Base-by-base conservation (phyloP, 2,113 vertebrate genomes). In the Ursus arctos region DNA sequence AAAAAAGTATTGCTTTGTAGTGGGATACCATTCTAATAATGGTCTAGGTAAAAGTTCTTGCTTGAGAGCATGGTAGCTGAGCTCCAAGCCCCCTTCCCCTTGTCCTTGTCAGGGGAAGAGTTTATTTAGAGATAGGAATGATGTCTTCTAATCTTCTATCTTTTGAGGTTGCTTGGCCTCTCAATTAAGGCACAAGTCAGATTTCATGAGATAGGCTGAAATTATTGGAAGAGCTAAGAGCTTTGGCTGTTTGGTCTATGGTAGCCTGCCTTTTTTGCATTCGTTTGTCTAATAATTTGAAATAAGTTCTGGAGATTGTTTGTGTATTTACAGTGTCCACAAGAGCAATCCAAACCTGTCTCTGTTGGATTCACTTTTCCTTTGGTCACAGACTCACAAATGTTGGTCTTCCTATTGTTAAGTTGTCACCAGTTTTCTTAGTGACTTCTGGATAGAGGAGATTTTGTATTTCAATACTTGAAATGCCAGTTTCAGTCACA, bases 121-220 rank as follows among this genome's bases (percentile, higher is more conserved):
- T 91, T 79, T 65, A 79, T 87, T 93, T 31, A 84, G 36, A 74
- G 6, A 61, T 28, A 43, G 51, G 18, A 91, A 80, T 79, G 92
- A 65, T 61, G 61, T 51, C 18, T 86, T 97, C 43, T 79, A 47
- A 92, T 84, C n/a, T 31, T n/a, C 2, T 84, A 76, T 88, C 55
- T n/a, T 88, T 47, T 79, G 80, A 67, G 11, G 8, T 92, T 87
- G 9, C 67, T 19, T 71, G 14, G 26, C 49, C 53, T 97, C 59
- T 92, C 51, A 92, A 88, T 16, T 94, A 90, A 94, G 47, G 11
- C 22, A 49, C 28, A 74, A 87, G 16, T 80, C 90, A 93, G 40
- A 96, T 94, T 93, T 94, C 69, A 22, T 94, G 43, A 89, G n/a
- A 59, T 67, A 82, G 88, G 43, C 36, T 95, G 76, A 96, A 72